A percentile compares a stretch with the other conserved stretches of the same genome.
Evolutionary conservation across 2,888 invertebrate genomes (phyloP).

Genomic region (Scaptomyza reducta): DNA sequence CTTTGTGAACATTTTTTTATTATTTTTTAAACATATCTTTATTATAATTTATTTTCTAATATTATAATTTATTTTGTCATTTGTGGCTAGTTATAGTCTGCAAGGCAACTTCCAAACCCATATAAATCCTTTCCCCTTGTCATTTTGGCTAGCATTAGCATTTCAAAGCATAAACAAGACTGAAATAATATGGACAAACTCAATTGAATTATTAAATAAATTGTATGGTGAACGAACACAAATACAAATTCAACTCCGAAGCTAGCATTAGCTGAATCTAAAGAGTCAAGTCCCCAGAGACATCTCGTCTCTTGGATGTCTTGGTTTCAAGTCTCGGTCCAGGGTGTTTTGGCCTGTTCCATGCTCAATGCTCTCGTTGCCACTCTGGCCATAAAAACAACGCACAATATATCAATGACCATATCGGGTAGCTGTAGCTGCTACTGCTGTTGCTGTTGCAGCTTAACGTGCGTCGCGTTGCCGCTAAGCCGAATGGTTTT

Average conservation of each 20-base stretch:
- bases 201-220: slow-evolving; percentile 75
- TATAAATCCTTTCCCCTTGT: slow-evolving; percentile 1
- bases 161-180: slow-evolving; percentile 54
- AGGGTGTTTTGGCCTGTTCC: neutral
- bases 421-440: slow-evolving; percentile 66
- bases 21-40: too few species aligned
- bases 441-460: slow-evolving; percentile 15
- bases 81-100: neutral
- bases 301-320: slow-evolving; percentile 16
- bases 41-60: too few species aligned
- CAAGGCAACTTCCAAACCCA: neutral
- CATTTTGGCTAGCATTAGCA: slow-evolving; percentile 38
- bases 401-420: slow-evolving; percentile 72
- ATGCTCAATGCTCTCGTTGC: slow-evolving; percentile 4
- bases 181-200: slow-evolving; percentile 46
- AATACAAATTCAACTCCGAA: slow-evolving; percentile 21
- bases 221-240: slow-evolving; percentile 40
- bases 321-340: slow-evolving; percentile 11
- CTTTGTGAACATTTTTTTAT: too few species aligned
- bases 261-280: neutral
- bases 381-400: slow-evolving; percentile 52
- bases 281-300: slow-evolving; percentile 30
- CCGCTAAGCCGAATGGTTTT: slow-evolving; percentile 65
- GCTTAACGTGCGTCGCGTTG: slow-evolving; percentile 55
- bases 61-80: too few species aligned